These are phyloP conservation scores for Thrips palmi DNA, from an alignment of 1,140 invertebrate species.

Conservation along the genomic window DNA sequence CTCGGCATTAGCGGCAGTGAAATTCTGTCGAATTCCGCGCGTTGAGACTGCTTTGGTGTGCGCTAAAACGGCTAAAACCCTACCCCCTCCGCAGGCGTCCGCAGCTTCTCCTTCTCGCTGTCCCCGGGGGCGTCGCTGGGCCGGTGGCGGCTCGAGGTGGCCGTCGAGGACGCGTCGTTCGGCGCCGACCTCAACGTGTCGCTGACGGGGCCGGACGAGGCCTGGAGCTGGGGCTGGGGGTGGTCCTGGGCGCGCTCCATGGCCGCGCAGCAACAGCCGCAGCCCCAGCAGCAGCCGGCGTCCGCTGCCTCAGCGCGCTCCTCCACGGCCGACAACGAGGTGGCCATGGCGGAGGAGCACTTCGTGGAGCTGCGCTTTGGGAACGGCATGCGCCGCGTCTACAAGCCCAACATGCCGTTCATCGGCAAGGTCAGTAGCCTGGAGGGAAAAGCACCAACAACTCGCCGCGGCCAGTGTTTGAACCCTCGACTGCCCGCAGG, in stretches of 20 bases:
- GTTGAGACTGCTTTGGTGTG: not conserved
- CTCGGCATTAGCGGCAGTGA: not conserved
- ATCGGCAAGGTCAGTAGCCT: constrained; percentile 31
- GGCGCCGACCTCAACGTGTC: constrained; percentile 26
- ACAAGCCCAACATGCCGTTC: constrained; percentile 42
- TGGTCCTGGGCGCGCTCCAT: too few relatives aligned
- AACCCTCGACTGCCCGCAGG: too few relatives aligned
- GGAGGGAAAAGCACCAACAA: not conserved
- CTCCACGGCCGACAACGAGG: constrained; percentile 23
- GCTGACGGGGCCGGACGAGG: constrained; percentile 13
- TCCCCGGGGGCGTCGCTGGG: constrained; percentile 30
- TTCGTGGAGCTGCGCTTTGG: constrained; percentile 41
- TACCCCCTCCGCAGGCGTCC: constrained; percentile 25
- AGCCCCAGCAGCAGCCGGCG: too few relatives aligned
- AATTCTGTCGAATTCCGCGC: not conserved
- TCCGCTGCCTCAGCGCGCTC: too few relatives aligned
- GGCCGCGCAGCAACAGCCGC: too few relatives aligned
- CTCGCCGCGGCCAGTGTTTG: too few relatives aligned
- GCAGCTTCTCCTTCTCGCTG: constrained; percentile 29
- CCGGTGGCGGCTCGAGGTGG: constrained; percentile 32
- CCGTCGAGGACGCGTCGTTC: constrained; percentile 30
- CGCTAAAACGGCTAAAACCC: not conserved
- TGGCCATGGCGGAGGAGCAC: constrained; percentile 40
- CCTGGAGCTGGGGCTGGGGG: too few relatives aligned
- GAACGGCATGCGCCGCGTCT: constrained; percentile 35